Conservation (phyloP, 2,113 vertebrate species). For the Rousettus leschenaultii region DNA sequence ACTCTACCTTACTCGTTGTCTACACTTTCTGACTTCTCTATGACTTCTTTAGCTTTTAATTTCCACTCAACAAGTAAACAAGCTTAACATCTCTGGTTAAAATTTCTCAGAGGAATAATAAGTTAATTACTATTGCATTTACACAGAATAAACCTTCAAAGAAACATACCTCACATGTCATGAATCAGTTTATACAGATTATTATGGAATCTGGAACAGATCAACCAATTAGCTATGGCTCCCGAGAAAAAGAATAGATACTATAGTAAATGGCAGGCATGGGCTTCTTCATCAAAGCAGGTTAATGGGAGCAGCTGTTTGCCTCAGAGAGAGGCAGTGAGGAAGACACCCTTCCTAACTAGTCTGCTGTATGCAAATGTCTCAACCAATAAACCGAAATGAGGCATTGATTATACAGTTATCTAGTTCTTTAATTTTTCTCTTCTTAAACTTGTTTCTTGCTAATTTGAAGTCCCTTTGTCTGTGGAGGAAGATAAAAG, state of each 20-base stretch:
- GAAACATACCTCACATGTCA: not conserved
- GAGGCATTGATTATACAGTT: not conserved
- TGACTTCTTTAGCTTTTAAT: not conserved
- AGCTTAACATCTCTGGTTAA: not conserved
- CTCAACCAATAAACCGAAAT: not conserved
- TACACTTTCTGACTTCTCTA: not conserved
- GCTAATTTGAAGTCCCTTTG: not conserved
- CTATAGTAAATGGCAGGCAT: not conserved
- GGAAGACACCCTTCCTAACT: not conserved
- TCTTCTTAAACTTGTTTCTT: not conserved
- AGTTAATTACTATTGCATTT: not conserved
- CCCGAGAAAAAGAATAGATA: not conserved
- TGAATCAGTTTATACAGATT: not conserved
- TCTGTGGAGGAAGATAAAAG: not conserved
- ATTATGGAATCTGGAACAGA: not conserved
- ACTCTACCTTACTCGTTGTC: not conserved
- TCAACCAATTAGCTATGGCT: not conserved
- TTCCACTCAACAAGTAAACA: not conserved
- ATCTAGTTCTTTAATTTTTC: not conserved
- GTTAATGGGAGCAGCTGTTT: not conserved
- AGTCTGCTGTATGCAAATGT: not conserved
- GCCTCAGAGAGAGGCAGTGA: not conserved
- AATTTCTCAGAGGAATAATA: not conserved
- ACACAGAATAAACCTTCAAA: not conserved
- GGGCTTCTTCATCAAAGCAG: not conserved